Evolutionary conservation across 1,140 invertebrate genomes (phyloP).

Genomic region (Drosophila mojavensis): DNA sequence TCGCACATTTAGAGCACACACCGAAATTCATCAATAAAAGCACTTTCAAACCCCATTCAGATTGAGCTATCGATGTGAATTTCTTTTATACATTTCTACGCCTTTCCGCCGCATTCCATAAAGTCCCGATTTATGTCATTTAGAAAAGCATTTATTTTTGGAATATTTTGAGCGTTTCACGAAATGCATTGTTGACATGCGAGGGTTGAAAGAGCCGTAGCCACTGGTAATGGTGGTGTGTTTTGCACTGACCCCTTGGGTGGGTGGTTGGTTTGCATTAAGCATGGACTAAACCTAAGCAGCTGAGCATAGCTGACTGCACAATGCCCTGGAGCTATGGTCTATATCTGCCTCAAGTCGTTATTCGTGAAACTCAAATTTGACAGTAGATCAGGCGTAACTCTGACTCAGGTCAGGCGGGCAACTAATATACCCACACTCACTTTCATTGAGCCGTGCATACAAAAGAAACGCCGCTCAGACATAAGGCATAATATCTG

Average conservation of each 20-base stretch:
- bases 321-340: neutral
- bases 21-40: neutral
- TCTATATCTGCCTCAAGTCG: no score
- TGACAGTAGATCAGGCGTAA: no score
- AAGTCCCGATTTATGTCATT: constrained; percentile 1
- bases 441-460: no score
- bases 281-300: neutral
- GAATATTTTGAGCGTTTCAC: constrained; percentile 19
- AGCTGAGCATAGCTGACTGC: neutral
- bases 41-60: neutral
- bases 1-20: neutral
- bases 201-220: constrained; percentile 46
- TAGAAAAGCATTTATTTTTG: constrained; percentile 1
- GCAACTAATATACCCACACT: no score
- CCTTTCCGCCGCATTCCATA: neutral
- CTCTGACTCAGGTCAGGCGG: no score
- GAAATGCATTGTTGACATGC: constrained; percentile 42
- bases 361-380: no score
- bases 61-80: neutral
- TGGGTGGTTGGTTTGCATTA: constrained; percentile 36
- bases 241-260: constrained; percentile 34
- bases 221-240: constrained; percentile 37
- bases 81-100: neutral
- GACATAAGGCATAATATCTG: constrained; percentile 45
- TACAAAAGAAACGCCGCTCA: no score